A percentile compares a stretch with the other conserved stretches of the same genome.
Conservation (phyloP, 2,113 vertebrate species). For the Lutjanus erythropterus region DNA sequence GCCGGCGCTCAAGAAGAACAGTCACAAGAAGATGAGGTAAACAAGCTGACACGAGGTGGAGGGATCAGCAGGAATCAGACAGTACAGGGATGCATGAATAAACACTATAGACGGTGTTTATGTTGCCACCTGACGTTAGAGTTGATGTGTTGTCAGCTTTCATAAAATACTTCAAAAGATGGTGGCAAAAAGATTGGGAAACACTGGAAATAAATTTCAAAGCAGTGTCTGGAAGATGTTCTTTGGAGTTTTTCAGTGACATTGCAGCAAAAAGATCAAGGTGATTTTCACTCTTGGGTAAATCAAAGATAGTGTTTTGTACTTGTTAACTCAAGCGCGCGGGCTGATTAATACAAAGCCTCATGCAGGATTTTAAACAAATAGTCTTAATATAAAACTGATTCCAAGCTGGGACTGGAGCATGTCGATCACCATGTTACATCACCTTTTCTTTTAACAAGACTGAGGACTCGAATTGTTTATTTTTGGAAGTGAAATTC, state of each 20-base stretch:
- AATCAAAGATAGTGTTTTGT: neutral
- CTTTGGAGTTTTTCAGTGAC: slow-evolving; percentile 18
- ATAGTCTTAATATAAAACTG: neutral
- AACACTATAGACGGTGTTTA: slow-evolving; percentile 37
- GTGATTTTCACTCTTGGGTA: neutral
- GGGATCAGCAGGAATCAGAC: slow-evolving; percentile 32
- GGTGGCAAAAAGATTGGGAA: neutral
- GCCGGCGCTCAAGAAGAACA: slow-evolving; percentile 96
- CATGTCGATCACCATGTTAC: no score
- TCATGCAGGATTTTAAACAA: neutral
- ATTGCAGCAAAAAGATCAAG: slow-evolving; percentile 12
- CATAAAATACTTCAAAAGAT: slow-evolving; percentile 29
- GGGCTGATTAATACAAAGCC: neutral
- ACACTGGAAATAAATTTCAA: slow-evolving; percentile 27
- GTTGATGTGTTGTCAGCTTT: slow-evolving; percentile 28
- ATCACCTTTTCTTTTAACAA: no score
- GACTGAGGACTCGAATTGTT: no score
- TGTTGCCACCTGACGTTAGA: slow-evolving; percentile 19
- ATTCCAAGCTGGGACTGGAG: no score
- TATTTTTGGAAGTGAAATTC: no score
- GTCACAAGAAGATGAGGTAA: slow-evolving; percentile 97
- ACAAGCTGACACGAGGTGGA: slow-evolving; percentile 13
- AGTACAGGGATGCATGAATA: slow-evolving; percentile 31
- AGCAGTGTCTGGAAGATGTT: neutral
- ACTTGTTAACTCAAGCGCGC: neutral